Percentiles rank a stretch among this genome's conserved stretches.
phyloP scores from a whole-genome alignment of 1,140 invertebrate species.

The Cyclargus thomasi region DNA sequence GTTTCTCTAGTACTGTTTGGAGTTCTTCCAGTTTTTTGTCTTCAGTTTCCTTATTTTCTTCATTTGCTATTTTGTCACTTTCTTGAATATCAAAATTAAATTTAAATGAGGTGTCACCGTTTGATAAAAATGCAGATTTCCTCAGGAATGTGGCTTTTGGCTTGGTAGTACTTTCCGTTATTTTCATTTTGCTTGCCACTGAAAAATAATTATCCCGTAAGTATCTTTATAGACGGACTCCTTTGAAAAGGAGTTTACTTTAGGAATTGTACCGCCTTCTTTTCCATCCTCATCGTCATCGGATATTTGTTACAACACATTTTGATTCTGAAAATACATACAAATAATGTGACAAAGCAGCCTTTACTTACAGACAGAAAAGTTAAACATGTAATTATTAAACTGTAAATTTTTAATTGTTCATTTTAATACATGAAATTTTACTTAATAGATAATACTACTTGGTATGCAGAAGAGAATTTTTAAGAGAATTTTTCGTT shows the following conservation, averaged over 20 bases:
- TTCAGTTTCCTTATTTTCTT: conserved; percentile 28
- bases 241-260: not conserved
- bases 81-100: conserved; percentile 49
- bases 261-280: not conserved
- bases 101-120: conserved; percentile 55
- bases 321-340: conserved; percentile 14
- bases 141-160: conserved; percentile 66
- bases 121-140: conserved; percentile 60
- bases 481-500: no score
- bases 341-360: not conserved
- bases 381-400: no score
- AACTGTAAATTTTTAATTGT: no score
- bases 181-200: conserved; percentile 71
- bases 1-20: conserved; percentile 22
- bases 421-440: no score
- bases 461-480: no score
- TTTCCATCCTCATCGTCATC: not conserved
- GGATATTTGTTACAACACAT: not conserved
- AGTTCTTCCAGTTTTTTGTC: not conserved
- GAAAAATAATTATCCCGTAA: conserved; percentile 33
- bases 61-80: conserved; percentile 25
- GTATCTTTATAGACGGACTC: not conserved
- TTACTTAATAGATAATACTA: no score
- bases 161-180: conserved; percentile 50
- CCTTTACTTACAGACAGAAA: no score